Base-by-base conservation (phyloP, 2,113 vertebrate genomes). In the Campylomormyrus numenius region DNA sequence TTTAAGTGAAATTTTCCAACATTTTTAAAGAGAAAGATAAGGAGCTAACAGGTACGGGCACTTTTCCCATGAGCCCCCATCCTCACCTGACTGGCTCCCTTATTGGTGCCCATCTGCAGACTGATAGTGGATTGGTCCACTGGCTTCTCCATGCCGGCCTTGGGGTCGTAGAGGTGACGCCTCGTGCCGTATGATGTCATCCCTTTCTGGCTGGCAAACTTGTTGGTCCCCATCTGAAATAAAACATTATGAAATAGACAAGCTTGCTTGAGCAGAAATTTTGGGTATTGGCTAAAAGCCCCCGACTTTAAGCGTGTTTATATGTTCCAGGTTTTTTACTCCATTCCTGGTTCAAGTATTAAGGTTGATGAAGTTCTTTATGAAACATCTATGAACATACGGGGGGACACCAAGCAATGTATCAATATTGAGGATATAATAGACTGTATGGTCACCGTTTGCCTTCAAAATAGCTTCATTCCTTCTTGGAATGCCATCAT, bases 61-160 rank as follows among this genome's bases (percentile, higher is more conserved):
- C 21, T 85, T 46, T 46, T 48, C 83, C 45, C 83, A 48, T n/a
- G 35, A 35, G 31, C 35, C 1, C 31, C 74, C 70, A 74, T 74
- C 31, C 94, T 91, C 90, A 98, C 98, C 97, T 99, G 98, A 93
- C 95, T 98, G 92, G 98, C 98, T 27, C 97, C 97, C 90, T 99
- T 99, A 94, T 99, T 99, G 92, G 97, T 99, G 90, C 98, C 98
- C 98, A 99, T 99, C 93, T 99, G 98, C 85, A 99, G 95, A 93
- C 97, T 98, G 94, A 99, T 99, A 66, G 98, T 98, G 3, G 97
- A 96, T 90, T 98, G 97, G 95, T 99, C 98, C 91, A 97, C 3
- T 0, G 97, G 98, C 91, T 95, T 96, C 27, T 99, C 98, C 3
- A 97, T 97, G 83, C 95, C 96, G 49, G 97, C 94, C 91, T 97